phyloP scores from a whole-genome alignment of 2,113 vertebrate species.

The Strix uralensis region DNA sequence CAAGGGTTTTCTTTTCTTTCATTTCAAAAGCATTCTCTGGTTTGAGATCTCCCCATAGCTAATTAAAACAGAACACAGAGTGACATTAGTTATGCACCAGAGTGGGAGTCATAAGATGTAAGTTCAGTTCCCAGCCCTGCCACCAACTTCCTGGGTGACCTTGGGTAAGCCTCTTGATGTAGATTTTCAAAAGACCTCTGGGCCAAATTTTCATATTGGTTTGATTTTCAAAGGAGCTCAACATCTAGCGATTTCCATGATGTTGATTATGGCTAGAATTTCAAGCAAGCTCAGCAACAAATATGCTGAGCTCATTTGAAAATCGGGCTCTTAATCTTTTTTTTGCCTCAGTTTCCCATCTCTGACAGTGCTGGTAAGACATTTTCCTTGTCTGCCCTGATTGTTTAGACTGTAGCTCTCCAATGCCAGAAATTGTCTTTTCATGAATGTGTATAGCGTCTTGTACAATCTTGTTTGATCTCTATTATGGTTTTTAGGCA shows the following conservation, averaged over 20 bases:
- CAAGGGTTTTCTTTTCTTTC: neutral
- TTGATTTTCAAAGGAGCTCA: constrained; percentile 63
- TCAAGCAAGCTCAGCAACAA: constrained; percentile 38
- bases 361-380: neutral
- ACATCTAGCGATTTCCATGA: constrained; percentile 57
- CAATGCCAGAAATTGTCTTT: constrained; percentile 5
- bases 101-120: constrained; percentile 55
- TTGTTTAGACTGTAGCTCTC: constrained; percentile 1
- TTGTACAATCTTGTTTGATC: constrained; percentile 14
- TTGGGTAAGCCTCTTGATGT: constrained; percentile 65
- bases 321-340: constrained; percentile 36
- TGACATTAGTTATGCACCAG: constrained; percentile 37
- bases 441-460: neutral
- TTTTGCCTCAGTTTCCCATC: constrained; percentile 55
- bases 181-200: constrained; percentile 58
- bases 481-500: neutral
- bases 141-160: constrained; percentile 59
- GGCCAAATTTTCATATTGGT: constrained; percentile 58
- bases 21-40: constrained; percentile 33
- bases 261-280: constrained; percentile 47
- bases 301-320: constrained; percentile 42
- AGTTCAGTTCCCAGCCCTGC: constrained; percentile 50
- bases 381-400: constrained; percentile 15
- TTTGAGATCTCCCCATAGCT: constrained; percentile 19
- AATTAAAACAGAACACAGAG: constrained; percentile 50